Conservation (phyloP, 2,113 vertebrate species). For the Phaetusa simplex region DNA sequence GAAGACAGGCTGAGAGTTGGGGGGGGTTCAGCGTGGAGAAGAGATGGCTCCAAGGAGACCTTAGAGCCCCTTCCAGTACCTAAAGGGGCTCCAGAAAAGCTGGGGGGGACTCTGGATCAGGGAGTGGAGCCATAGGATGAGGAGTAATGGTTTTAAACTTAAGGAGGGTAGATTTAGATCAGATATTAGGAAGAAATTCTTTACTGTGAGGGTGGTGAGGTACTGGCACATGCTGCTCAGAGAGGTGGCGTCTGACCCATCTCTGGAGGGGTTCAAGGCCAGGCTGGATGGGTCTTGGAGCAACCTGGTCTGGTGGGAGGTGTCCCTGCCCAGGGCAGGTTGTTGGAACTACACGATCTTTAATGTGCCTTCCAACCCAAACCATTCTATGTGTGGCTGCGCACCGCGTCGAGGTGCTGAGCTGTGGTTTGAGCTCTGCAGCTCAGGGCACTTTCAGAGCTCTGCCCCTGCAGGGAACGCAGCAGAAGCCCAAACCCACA, state of each 20-base stretch:
- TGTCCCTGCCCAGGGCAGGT: neutral
- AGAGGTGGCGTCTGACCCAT: neutral
- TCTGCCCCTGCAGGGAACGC: neutral
- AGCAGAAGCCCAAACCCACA: neutral
- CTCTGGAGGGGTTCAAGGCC: neutral
- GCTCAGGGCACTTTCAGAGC: neutral
- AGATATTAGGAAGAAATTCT: neutral
- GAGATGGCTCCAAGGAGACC: neutral
- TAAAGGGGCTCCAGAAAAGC: neutral
- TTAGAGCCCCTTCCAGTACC: neutral
- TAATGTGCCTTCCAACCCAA: neutral
- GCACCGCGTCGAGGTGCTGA: neutral
- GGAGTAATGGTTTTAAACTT: neutral
- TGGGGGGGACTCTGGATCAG: neutral
- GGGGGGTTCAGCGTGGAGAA: neutral
- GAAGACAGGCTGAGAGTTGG: neutral
- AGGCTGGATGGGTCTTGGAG: neutral
- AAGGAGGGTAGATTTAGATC: neutral
- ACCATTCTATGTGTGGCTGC: neutral
- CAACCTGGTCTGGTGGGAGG: neutral
- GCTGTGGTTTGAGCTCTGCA: neutral
- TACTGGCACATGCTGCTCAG: neutral
- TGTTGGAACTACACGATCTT: neutral
- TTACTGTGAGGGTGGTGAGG: neutral
- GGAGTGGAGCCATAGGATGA: neutral